phyloP scores from a whole-genome alignment of 2,797 vertebrate genomes.

The Enteromius trimaculatus region DNA sequence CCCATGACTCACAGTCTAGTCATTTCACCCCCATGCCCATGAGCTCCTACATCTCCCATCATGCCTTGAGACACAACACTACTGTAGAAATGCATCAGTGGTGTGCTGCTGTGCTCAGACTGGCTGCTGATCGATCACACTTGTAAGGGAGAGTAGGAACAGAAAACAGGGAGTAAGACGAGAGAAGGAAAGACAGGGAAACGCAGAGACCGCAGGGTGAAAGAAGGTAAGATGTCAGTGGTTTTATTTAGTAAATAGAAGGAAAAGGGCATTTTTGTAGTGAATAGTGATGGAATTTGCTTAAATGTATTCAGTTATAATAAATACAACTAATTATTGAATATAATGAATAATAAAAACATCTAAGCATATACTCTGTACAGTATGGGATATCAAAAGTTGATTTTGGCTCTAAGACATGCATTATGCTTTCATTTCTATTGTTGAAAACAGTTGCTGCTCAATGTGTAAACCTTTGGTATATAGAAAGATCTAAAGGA shows the following conservation, averaged over 20 bases:
- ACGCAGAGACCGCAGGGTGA: neutral
- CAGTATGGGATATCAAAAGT: neutral
- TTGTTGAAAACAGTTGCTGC: neutral
- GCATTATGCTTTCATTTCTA: neutral
- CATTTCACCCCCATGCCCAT: conserved; percentile 1
- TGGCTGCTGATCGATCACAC: conserved; percentile 48
- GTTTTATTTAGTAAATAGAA: conserved; percentile 33
- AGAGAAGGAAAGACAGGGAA: conserved; percentile 30
- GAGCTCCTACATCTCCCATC: conserved; percentile 55
- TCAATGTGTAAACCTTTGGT: neutral
- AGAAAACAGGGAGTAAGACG: conserved; percentile 30
- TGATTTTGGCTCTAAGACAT: neutral
- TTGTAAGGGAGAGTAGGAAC: conserved; percentile 19
- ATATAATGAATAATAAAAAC: neutral
- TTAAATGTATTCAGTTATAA: neutral
- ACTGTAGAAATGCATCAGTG: conserved; percentile 43
- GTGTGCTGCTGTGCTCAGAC: conserved; percentile 51
- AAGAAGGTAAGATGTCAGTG: conserved; percentile 52
- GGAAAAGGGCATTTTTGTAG: neutral
- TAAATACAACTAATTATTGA: neutral
- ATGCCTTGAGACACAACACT: conserved; percentile 29
- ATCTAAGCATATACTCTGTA: neutral
- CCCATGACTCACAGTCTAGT: conserved; percentile 46
- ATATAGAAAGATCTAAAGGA: neutral
- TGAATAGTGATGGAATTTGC: neutral